Percentiles rank a stretch among this genome's conserved stretches.
Conservation (phyloP, 2,888 invertebrate species). For the Embidobia sp. region DNA sequence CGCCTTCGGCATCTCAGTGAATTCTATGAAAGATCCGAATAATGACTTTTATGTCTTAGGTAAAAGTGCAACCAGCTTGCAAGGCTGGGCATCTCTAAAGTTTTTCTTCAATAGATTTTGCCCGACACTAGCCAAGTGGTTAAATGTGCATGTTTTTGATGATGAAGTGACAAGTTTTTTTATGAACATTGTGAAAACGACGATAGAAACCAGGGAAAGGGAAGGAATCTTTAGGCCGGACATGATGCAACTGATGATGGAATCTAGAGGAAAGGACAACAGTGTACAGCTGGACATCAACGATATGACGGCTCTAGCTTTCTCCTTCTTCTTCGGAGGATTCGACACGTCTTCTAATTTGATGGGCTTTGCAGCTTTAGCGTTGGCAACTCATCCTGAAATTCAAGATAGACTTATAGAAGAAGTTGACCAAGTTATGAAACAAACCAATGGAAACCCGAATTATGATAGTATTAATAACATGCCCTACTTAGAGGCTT, state of each 20-base stretch:
- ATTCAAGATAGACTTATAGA: no score
- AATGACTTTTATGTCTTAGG: slow-evolving; percentile 74
- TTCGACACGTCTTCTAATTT: no score
- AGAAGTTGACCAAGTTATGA: no score
- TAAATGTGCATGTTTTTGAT: slow-evolving; percentile 21
- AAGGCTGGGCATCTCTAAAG: slow-evolving; percentile 41
- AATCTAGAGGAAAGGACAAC: no score
- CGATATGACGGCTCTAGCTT: no score
- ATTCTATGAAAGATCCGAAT: slow-evolving; percentile 71
- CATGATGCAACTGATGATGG: slow-evolving; percentile 82
- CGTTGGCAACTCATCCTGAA: no score
- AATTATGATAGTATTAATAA: no score
- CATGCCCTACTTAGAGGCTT: no score
- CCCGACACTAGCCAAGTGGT: slow-evolving; percentile 27
- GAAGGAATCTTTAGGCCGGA: slow-evolving; percentile 81
- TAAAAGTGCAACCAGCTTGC: slow-evolving; percentile 60
- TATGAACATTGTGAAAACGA: slow-evolving; percentile 55
- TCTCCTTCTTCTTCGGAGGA: no score
- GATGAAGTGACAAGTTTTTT: slow-evolving; percentile 64
- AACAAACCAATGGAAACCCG: no score
- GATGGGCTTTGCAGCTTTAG: no score
- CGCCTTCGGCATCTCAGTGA: slow-evolving; percentile 72
- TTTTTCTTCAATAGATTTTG: slow-evolving; percentile 52
- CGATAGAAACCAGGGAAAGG: slow-evolving; percentile 67
- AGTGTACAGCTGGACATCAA: no score